Base-by-base conservation (phyloP, 2,888 invertebrate genomes). In the Gastracanthus pulcherrimus region DNA sequence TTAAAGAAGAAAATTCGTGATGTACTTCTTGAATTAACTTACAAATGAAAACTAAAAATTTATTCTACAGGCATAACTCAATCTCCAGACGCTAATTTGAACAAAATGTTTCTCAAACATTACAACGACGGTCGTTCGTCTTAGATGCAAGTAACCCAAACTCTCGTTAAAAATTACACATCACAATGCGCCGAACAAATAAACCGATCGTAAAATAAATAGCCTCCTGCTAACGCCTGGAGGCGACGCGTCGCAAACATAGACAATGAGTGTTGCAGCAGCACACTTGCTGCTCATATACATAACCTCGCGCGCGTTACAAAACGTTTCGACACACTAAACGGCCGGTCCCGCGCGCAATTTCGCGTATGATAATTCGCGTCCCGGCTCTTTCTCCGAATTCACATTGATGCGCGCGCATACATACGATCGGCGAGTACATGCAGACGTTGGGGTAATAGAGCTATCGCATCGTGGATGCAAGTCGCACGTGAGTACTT, bases 331-430 rank as follows among this genome's bases (percentile, higher is more conserved):
- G 66, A 48, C 62, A 62, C 69, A 26, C 31, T 62, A 74, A 64
- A 31, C 23, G 36, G 19, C 16, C 34, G 19, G 55, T 23, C 55
- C 55, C 9, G 55, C 34, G 48, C n/a, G 41, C 29, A 67, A 67
- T 77, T 36, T 48, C 69, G 69, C 58, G 64, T 71, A 77, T 62
- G 72, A 81, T 77, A 60, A n/a, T n/a, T n/a, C 74, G 69, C 67
- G 13, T 41, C 26, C 67, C 34, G 48, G 38, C 38, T 41, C 34
- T 5, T 58, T 77, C 75, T 71, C 26, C 71, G 78, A 78, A 81
- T 70, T 77, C 64, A 77, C 67, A 64, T 82, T 78, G 76, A 75
- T 23, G 29, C 16, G 19, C 31, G 26, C 31, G 31, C 31, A 51
- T 4, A 55, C 60, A 80, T 67, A 70, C 19, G 11, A 75, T 51